A percentile compares a stretch with the other conserved stretches of the same genome.
Evolutionary conservation across 2,888 invertebrate genomes (phyloP).

Genomic region (Arctia plantaginis): DNA sequence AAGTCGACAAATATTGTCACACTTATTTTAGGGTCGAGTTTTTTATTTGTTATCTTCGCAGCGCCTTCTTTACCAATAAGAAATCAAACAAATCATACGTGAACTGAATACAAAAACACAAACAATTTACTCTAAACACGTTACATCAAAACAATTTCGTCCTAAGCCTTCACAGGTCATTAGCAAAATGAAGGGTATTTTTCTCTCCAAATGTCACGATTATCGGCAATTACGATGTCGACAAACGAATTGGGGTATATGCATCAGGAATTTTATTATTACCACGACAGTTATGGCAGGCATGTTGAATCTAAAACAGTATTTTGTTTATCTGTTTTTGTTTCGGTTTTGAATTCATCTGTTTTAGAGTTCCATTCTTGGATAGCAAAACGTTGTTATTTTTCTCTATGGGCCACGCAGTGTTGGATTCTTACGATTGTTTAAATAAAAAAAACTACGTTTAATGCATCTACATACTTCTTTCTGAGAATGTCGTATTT

Average conservation of each 20-base stretch:
- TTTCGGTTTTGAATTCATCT: neutral
- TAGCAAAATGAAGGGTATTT: constrained; percentile 43
- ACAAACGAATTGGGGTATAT: constrained; percentile 22
- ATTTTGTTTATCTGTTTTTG: neutral
- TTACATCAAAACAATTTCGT: constrained; percentile 13
- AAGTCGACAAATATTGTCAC: too few species aligned
- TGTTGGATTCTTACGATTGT: too few species aligned
- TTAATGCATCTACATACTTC: too few species aligned
- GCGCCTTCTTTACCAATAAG: too few species aligned
- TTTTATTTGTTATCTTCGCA: too few species aligned
- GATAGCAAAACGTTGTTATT: neutral
- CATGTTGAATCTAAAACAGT: constrained; percentile 3
- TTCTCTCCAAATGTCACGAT: constrained; percentile 24
- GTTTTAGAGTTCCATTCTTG: neutral
- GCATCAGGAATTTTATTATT: constrained; percentile 27
- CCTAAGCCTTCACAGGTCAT: constrained; percentile 27
- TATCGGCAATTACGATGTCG: constrained; percentile 32
- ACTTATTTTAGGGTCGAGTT: too few species aligned
- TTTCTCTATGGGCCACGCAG: too few species aligned
- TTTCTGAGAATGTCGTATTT: too few species aligned
- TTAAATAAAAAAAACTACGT: too few species aligned
- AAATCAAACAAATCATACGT: constrained; percentile 15
- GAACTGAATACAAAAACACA: constrained; percentile 16
- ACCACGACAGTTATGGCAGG: constrained; percentile 28
- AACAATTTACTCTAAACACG: constrained; percentile 11